Evolutionary conservation across 1,140 invertebrate species (phyloP).

Genomic region (Matsumurasca onukii): DNA sequence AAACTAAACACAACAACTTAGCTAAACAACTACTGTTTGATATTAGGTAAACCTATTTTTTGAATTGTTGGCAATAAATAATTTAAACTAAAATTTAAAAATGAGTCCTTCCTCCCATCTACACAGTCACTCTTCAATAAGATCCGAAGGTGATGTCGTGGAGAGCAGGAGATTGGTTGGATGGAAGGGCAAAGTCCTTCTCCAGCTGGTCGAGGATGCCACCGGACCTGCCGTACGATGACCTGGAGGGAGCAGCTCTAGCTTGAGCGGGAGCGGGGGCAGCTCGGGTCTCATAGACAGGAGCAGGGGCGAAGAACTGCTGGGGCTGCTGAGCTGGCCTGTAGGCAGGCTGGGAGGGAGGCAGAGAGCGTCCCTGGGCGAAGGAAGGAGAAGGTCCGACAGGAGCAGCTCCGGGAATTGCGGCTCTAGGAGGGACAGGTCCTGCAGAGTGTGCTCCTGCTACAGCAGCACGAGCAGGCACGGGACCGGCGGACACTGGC

Average conservation of each 20-base stretch:
- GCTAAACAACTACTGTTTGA: too few species aligned
- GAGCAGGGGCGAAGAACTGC: slow-evolving; percentile 40
- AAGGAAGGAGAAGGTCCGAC: slow-evolving; percentile 35
- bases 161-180: slow-evolving; percentile 62
- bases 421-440: slow-evolving; percentile 33
- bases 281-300: slow-evolving; percentile 11
- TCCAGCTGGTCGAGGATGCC: slow-evolving; percentile 79
- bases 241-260: background rate
- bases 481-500: slow-evolving; percentile 31
- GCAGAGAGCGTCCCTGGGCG: slow-evolving; percentile 26
- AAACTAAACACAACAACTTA: too few species aligned
- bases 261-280: slow-evolving; percentile 24
- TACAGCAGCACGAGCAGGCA: slow-evolving; percentile 32
- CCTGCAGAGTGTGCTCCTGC: slow-evolving; percentile 32
- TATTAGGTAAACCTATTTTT: too few species aligned
- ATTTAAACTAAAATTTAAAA: too few species aligned
- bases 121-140: slow-evolving; percentile 34
- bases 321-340: slow-evolving; percentile 17
- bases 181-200: slow-evolving; percentile 73
- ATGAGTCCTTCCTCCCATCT: too few species aligned
- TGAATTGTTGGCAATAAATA: too few species aligned
- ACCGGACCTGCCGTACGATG: slow-evolving; percentile 52
- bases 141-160: slow-evolving; percentile 75
- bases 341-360: slow-evolving; percentile 23
- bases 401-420: slow-evolving; percentile 33